Conservation (phyloP, 2,797 vertebrate genomes). For the Loris lydekkerianus region DNA sequence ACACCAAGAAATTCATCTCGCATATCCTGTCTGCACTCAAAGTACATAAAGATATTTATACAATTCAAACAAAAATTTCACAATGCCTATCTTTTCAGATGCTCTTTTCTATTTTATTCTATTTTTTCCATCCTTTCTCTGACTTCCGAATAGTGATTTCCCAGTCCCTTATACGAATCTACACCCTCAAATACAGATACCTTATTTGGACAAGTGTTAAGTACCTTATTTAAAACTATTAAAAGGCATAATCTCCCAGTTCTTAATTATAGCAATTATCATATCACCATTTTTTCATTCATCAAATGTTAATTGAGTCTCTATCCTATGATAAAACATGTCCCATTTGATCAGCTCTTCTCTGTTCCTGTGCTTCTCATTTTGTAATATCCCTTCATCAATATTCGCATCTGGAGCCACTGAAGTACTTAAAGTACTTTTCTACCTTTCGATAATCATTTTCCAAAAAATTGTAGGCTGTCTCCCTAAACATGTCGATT, state of each 20-base stretch:
- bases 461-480: background rate
- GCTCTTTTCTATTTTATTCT: constrained; percentile 16
- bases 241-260: background rate
- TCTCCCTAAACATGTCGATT: background rate
- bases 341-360: background rate
- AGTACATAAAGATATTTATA: background rate
- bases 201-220: background rate
- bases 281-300: background rate
- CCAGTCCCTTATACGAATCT: background rate
- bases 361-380: background rate
- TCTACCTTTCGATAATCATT: background rate
- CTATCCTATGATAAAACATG: background rate
- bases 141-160: background rate
- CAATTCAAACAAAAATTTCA: background rate
- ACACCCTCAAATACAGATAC: background rate
- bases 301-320: background rate
- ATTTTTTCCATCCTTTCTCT: background rate
- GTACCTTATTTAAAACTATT: background rate
- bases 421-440: background rate
- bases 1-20: background rate
- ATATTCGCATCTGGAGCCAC: background rate
- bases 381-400: constrained; percentile 3
- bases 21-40: background rate
- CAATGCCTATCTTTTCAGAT: background rate
- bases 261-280: background rate